Evolutionary conservation across 2,888 invertebrate genomes (phyloP).

Genomic region (Callimorpha dominula): DNA sequence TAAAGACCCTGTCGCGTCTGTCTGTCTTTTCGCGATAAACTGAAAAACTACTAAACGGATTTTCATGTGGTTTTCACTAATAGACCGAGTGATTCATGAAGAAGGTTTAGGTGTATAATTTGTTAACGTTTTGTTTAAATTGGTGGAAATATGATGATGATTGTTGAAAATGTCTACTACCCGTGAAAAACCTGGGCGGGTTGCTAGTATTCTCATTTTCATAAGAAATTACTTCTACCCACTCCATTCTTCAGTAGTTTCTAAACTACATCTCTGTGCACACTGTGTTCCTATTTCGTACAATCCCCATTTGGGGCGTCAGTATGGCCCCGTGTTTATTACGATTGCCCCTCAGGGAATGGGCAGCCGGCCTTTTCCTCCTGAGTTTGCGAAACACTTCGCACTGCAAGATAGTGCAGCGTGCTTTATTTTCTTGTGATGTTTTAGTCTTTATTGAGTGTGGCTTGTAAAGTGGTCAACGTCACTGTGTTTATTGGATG

Average conservation of each 20-base stretch:
- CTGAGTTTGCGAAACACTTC: slow-evolving; percentile 54
- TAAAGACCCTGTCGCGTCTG: too few relatives aligned
- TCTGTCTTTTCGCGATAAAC: too few relatives aligned
- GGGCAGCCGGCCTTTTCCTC: slow-evolving; percentile 53
- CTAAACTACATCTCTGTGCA: neutral
- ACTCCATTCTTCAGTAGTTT: neutral
- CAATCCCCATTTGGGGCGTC: slow-evolving; percentile 38
- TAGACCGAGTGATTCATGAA: too few relatives aligned
- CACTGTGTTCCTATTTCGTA: slow-evolving; percentile 30
- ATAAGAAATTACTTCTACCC: neutral
- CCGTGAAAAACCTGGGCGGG: too few relatives aligned
- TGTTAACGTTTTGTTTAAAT: too few relatives aligned
- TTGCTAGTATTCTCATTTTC: too few relatives aligned
- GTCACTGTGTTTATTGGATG: neutral
- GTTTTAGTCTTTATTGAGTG: slow-evolving; percentile 15
- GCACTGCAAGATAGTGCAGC: slow-evolving; percentile 25
- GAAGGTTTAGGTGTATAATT: too few relatives aligned
- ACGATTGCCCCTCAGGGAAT: slow-evolving; percentile 63
- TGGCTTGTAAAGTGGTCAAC: neutral
- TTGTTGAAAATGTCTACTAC: too few relatives aligned
- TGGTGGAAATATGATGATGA: too few relatives aligned
- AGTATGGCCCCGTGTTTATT: slow-evolving; percentile 59
- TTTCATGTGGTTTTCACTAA: too few relatives aligned
- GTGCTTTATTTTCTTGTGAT: slow-evolving; percentile 22
- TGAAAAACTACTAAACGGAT: too few relatives aligned